Evolutionary conservation across 2,888 invertebrate species (phyloP).

Genomic region (Ormyrus nitidulus): DNA sequence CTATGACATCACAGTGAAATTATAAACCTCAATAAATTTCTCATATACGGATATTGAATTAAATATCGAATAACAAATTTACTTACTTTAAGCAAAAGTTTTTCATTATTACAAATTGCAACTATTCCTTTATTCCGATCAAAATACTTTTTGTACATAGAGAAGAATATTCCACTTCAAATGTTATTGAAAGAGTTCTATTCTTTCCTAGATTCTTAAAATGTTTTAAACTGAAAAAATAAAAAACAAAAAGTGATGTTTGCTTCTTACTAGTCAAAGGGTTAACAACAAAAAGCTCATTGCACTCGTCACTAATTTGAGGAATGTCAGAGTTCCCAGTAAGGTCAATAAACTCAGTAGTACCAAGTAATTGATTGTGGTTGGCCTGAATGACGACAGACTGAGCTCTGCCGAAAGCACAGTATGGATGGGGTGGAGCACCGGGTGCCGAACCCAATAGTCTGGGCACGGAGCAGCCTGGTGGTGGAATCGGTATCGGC

Average conservation of each 20-base stretch:
- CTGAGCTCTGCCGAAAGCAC: constrained; percentile 32
- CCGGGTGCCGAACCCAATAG: constrained; percentile 40
- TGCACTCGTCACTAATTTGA: no score
- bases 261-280: no score
- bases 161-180: no score
- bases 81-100: background rate
- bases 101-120: constrained; percentile 12
- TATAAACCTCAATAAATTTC: background rate
- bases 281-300: no score
- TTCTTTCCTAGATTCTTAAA: no score
- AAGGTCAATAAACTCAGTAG: background rate
- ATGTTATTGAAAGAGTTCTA: no score
- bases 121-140: no score
- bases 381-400: constrained; percentile 27
- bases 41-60: background rate
- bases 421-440: constrained; percentile 26
- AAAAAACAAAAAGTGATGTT: no score
- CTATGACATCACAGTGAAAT: background rate
- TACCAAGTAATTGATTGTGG: constrained; percentile 55
- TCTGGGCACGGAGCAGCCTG: constrained; percentile 41
- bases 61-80: background rate
- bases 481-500: constrained; percentile 30
- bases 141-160: no score
- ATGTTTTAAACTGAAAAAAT: no score
- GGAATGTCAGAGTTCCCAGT: no score